These are phyloP conservation scores for Lasioglossum baleicum DNA, from an alignment of 1,140 invertebrate species.

Conservation along the genomic window DNA sequence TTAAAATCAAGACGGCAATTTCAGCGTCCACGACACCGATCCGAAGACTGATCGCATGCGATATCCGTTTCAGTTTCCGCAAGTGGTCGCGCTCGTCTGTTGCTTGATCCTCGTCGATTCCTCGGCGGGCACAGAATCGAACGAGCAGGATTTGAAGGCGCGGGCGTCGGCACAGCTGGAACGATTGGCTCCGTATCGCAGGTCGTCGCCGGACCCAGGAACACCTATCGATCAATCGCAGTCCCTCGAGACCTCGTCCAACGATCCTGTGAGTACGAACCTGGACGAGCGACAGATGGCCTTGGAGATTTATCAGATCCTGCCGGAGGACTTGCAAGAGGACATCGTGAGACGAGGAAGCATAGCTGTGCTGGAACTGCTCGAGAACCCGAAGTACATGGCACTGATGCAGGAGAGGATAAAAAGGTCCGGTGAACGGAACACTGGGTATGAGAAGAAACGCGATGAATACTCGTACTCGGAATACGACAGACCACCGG, in stretches of 20 bases:
- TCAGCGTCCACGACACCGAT: background rate
- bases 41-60: background rate
- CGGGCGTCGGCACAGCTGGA: conserved; percentile 73
- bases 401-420: conserved; percentile 69
- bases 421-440: conserved; percentile 54
- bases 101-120: conserved; percentile 53
- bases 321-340: conserved; percentile 7
- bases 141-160: conserved; percentile 50
- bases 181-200: conserved; percentile 70
- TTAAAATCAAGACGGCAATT: too few relatives aligned
- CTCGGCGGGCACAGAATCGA: conserved; percentile 37
- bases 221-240: conserved; percentile 14
- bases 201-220: background rate
- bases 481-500: background rate
- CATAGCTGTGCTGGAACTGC: conserved; percentile 47
- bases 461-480: background rate
- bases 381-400: conserved; percentile 62
- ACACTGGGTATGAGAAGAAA: background rate
- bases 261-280: background rate
- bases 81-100: conserved; percentile 64
- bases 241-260: background rate
- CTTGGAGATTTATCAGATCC: conserved; percentile 44
- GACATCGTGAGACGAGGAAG: conserved; percentile 56
- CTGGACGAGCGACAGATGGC: conserved; percentile 24
- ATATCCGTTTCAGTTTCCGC: conserved; percentile 64